Conservation (phyloP, 2,888 invertebrate genomes). For the Blomia tropicalis region DNA sequence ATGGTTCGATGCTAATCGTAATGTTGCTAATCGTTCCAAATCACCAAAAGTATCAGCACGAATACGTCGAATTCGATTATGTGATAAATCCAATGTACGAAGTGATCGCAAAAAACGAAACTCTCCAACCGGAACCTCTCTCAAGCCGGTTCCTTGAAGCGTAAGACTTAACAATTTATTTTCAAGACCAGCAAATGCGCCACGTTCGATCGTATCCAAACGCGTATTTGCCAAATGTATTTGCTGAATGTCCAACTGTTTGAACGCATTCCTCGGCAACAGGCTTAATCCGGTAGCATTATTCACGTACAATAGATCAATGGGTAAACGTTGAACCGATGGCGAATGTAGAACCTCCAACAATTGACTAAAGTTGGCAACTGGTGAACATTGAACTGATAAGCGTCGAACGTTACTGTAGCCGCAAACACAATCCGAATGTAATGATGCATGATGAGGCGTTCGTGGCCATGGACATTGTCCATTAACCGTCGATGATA, state of each 20-base stretch:
- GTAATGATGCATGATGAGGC: constrained; percentile 50
- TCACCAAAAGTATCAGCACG: constrained; percentile 59
- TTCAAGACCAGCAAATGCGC: constrained; percentile 52
- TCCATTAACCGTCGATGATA: no score
- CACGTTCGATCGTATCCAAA: constrained; percentile 42
- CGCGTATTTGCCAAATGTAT: constrained; percentile 23
- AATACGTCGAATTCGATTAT: constrained; percentile 56
- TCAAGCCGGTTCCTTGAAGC: constrained; percentile 45
- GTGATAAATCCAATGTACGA: constrained; percentile 63
- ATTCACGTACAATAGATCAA: constrained; percentile 72
- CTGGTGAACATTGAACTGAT: constrained; percentile 30
- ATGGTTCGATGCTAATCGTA: constrained; percentile 61
- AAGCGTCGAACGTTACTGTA: constrained; percentile 52
- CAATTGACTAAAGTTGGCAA: constrained; percentile 39
- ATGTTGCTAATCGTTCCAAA: constrained; percentile 38
- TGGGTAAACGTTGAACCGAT: constrained; percentile 39
- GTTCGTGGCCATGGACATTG: constrained; percentile 65
- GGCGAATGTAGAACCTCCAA: constrained; percentile 43
- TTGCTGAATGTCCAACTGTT: constrained; percentile 21
- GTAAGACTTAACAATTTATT: constrained; percentile 61
- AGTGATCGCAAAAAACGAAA: constrained; percentile 51
- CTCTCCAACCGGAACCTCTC: constrained; percentile 57
- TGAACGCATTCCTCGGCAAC: constrained; percentile 18
- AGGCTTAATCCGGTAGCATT: constrained; percentile 52
- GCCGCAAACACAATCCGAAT: constrained; percentile 70